Evolutionary conservation across 2,797 vertebrate species (phyloP), one percentile per base, ranked within the genome.

Genomic region (Telmatherina bonti): DNA sequence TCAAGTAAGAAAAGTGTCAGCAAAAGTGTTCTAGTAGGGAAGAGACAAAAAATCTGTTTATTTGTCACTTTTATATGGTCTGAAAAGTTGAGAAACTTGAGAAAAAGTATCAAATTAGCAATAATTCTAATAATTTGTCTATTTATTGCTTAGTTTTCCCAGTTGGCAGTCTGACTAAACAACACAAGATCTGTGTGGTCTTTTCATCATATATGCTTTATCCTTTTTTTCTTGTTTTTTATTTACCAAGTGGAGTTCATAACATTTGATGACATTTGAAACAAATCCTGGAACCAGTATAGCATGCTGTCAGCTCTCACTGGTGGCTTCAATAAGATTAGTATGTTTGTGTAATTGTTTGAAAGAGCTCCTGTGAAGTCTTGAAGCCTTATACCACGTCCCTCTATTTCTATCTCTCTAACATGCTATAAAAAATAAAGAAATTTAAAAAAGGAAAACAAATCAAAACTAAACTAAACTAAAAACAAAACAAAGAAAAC

Each of bases 261-360:
- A 71, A 66, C 38, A 53, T 76, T 72, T 76, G 35, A 13, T 13
- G 18, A 24, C 65, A 70, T n/a, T 75, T 67, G 11, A 72, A 72
- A 68, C 63, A 74, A 72, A 69, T 56, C 31, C 56, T 67, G 43
- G 16, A 80, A 74, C 27, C 61, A 62, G 69, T 55, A 67, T 27
- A 45, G 64, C 54, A 56, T 63, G 24, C 33, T 68, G 58, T 57
- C 33, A 43, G 71, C 47, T 63, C 53, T 74, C 59, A 67, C 31
- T 38, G 70, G 70, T 47, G 64, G 57, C 61, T 68, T 64, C 47
- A 67, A 65, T 36, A 26, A 62, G 71, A 78, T 70, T 43, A 67
- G 61, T 31, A 43, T 69, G 70, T 76, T 71, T 64, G 59, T 24
- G 56, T 67, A 57, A 36, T 49, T 51, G 60, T 62, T 45, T 59